Percentiles rank a stretch among this genome's conserved stretches.
Conservation (phyloP, 2,113 vertebrate species). For the Entomyzon cyanotis region DNA sequence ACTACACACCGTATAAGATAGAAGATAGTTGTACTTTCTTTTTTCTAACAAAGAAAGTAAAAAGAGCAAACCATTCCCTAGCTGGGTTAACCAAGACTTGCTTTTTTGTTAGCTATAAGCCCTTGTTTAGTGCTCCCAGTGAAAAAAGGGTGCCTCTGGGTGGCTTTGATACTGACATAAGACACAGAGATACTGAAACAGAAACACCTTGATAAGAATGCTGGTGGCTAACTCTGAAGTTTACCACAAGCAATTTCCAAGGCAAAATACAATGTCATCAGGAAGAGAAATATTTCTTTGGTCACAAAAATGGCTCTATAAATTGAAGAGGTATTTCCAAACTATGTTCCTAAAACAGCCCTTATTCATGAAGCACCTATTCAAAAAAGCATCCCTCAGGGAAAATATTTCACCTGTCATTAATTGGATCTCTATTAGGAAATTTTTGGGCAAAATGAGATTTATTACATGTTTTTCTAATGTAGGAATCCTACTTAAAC, state of each 20-base stretch:
- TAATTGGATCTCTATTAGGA: not conserved
- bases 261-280: not conserved
- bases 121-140: not conserved
- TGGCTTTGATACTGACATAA: conserved; percentile 8
- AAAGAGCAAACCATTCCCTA: not conserved
- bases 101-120: conserved; percentile 38
- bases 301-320: not conserved
- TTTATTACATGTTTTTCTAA: not conserved
- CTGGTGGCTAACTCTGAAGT: conserved; percentile 7
- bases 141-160: not conserved
- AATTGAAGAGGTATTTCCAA: not conserved
- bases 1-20: not conserved
- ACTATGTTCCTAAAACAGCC: not conserved
- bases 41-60: conserved; percentile 30
- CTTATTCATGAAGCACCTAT: not conserved
- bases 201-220: conserved; percentile 1
- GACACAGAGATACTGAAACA: conserved; percentile 20
- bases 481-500: not conserved
- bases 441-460: not conserved
- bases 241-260: conserved; percentile 18
- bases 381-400: not conserved
- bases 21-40: conserved; percentile 24
- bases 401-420: not conserved
- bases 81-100: not conserved
- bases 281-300: not conserved